Evolutionary conservation across 1,140 invertebrate genomes (phyloP), one percentile per base, ranked within the genome.

Genomic region (Nephila pilipes): DNA sequence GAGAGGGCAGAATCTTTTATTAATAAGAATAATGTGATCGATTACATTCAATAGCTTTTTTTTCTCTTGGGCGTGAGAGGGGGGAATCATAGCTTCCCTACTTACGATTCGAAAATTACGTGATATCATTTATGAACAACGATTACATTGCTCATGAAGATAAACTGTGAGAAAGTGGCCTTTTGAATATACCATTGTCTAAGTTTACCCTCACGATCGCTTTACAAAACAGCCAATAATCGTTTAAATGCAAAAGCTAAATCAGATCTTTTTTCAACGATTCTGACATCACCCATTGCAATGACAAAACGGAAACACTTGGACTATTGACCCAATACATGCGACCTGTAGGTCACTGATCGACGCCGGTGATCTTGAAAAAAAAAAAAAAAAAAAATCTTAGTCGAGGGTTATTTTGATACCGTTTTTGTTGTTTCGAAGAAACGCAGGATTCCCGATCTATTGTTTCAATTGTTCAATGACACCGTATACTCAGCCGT

Each of bases 291-390:
- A 80, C 16, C 32, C 32, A 65, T 8, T 12, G 25, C 25, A 25
- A 5, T 32, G 69, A 75, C 54, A 87, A 87, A 87, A 46, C 58
- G 36, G 58, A 58, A 32, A 18, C 65, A 90, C 69, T 90, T 90
- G 69, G 69, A 80, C 88, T 80, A 90, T 90, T 90, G 88, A 90
- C 88, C 88, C 54, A 90, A 90, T 65, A 58, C 60, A 65, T 46
- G 85, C 46, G 55, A 90, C 88, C 88, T 90, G 38, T 65, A 75
- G 88, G 65, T 79, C 69, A 80, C 46, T 22, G 63, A 69, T 88
- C 88, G 69, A 58, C 36, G 32, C 60, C 6, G 32, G 29, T 55
- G 87, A 88, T 90, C 88, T 79, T 90, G 88, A 90, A 90, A 90
- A 79, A 32, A 63, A 69, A 87, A 90, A 90, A 90, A 79, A 32